Evolutionary conservation across 1,140 invertebrate genomes (phyloP).

Genomic region (Brachionus manjavacas): DNA sequence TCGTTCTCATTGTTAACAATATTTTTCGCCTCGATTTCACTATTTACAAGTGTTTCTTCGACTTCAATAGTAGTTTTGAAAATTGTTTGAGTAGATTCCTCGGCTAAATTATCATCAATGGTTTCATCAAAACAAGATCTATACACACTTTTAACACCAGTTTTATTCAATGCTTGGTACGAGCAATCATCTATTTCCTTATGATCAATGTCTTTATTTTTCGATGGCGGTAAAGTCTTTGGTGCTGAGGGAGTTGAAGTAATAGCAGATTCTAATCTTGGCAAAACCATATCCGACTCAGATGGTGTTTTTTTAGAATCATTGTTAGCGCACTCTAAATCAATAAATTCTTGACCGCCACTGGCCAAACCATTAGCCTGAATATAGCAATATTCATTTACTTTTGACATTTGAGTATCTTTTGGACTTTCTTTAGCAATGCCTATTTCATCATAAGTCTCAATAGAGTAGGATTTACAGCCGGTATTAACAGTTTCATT

Average conservation of each 20-base stretch:
- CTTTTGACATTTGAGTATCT: background rate
- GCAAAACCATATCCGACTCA: background rate
- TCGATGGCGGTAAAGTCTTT: constrained; percentile 6
- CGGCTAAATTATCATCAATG: background rate
- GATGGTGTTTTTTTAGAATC: background rate
- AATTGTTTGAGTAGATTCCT: constrained; percentile 11
- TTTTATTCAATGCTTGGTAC: background rate
- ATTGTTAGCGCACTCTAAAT: background rate
- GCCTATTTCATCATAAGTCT: background rate
- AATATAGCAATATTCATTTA: constrained; percentile 35
- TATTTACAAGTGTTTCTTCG: background rate
- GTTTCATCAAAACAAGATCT: constrained; percentile 26
- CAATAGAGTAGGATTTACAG: background rate
- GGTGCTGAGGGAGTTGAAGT: constrained; percentile 6
- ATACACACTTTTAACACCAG: constrained; percentile 12
- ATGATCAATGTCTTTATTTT: background rate
- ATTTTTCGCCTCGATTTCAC: background rate
- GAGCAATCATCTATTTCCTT: background rate
- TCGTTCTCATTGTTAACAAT: background rate
- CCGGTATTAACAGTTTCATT: background rate
- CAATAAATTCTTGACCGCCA: background rate
- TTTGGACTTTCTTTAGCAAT: background rate
- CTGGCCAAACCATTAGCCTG: constrained; percentile 9
- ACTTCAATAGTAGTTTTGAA: constrained; percentile 22
- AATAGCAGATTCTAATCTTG: background rate